Evolutionary conservation across 2,888 invertebrate species (phyloP), one percentile per base, ranked within the genome.

Genomic region (Notocelia uddmanniana): DNA sequence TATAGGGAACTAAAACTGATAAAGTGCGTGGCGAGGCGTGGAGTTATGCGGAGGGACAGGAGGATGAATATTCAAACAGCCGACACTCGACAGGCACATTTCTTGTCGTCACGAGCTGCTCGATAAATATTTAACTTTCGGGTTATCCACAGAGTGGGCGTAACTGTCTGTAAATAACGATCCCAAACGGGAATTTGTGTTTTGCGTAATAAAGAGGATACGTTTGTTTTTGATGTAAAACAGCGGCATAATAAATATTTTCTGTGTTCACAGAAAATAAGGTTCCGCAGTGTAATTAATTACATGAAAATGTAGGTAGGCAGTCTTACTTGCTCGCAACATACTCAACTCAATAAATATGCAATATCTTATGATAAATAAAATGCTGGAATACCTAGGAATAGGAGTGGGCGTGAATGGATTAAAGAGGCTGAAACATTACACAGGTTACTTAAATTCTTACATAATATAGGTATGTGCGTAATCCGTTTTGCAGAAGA

Each of bases 41-140:
- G n/a, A 34, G 19, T 19, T 2, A 11, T 34, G 57, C 57, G 18
- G 3, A 9, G 50, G 23, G 37, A 34, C 54, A 31, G 34, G 41
- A 18, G 37, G 66, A 26, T 55, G 66, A 66, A 66, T 66, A 55
- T 45, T 66, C 55, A 54, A 41, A 41, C 34, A 9, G n/a, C 13
- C 48, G 11, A 11, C 31, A 0, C 31, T 31, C 31, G 5, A 6
- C 31, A 6, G 31, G 8, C 57, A 8, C 48, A 34, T 21, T 50
- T 34, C 34, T 34, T 34, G 68, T 31, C 19, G 66, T 19, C 19
- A 68, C 68, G 23, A 37, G 26, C 60, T 19, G 54, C 8, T 60
- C 60, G 15, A 41, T 69, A 60, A 60, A 69, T 69, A 69, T 69
- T 69, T 58, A 57, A 58, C 19, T 58, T 48, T 54, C 1, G 64